Conservation (phyloP, 2,113 vertebrate genomes). For the Sapajus apella region DNA sequence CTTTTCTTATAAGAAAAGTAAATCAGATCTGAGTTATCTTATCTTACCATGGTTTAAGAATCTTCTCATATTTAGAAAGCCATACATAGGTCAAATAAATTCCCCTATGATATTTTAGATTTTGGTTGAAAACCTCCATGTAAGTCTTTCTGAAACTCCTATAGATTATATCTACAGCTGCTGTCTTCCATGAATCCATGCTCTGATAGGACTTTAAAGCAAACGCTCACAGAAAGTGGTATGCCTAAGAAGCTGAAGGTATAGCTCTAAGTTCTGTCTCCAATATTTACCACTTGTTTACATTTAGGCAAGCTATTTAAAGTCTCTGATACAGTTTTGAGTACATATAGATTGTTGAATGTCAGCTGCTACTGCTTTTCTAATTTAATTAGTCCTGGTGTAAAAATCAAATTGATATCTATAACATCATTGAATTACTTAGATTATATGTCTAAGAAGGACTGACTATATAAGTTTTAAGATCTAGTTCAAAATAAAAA, state of each 20-base stretch:
- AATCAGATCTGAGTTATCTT: neutral
- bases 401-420: conserved; percentile 11
- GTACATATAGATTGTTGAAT: neutral
- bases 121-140: neutral
- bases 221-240: neutral
- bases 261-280: neutral
- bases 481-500: neutral
- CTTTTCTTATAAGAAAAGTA: neutral
- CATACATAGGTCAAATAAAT: neutral
- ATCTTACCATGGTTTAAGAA: neutral
- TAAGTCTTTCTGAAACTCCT: neutral
- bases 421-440: neutral
- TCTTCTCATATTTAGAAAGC: neutral
- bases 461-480: neutral
- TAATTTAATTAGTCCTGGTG: neutral
- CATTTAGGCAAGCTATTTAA: neutral
- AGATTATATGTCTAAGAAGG: neutral
- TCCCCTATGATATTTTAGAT: neutral
- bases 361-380: neutral
- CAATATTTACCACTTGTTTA: neutral
- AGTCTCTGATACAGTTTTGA: neutral
- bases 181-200: neutral
- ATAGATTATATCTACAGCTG: neutral
- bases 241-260: neutral
- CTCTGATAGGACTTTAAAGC: neutral